Evolutionary conservation across 2,797 vertebrate genomes (phyloP).

Genomic region (Limosa lapponica): DNA sequence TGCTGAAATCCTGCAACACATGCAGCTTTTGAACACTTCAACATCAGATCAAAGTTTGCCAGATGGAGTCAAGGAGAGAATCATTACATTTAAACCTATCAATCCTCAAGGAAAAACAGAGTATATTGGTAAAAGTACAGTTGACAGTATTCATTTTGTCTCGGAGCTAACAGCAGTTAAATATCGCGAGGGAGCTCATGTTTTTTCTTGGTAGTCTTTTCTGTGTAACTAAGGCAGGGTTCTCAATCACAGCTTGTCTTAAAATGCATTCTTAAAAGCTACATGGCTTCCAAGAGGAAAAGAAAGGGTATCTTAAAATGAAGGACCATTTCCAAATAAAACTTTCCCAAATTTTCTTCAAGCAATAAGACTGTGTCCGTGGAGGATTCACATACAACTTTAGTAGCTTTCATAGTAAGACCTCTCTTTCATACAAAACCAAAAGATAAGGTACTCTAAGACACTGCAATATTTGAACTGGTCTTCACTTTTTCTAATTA

Average conservation of each 20-base stretch:
- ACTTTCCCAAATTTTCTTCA: neutral
- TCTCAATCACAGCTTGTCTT: neutral
- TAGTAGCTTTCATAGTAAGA: neutral
- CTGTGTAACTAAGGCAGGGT: neutral
- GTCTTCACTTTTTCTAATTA: neutral
- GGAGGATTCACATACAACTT: neutral
- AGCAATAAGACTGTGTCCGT: neutral
- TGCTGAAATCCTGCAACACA: constrained; percentile 62
- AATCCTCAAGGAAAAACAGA: constrained; percentile 10
- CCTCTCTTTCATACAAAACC: neutral
- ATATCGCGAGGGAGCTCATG: neutral
- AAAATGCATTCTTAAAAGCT: neutral
- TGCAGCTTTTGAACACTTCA: constrained; percentile 73
- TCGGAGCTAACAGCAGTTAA: neutral
- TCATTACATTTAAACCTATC: constrained; percentile 9
- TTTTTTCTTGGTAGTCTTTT: neutral
- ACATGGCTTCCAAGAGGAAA: neutral
- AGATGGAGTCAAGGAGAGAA: constrained; percentile 19
- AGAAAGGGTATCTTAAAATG: neutral
- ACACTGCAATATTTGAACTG: neutral
- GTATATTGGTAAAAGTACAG: neutral
- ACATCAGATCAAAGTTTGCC: constrained; percentile 59
- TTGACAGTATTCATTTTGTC: neutral
- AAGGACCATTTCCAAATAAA: neutral
- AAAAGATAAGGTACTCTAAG: neutral